These are phyloP conservation scores for Crax fasciolata DNA, from an alignment of 2,797 vertebrate species.

Conservation along the genomic window DNA sequence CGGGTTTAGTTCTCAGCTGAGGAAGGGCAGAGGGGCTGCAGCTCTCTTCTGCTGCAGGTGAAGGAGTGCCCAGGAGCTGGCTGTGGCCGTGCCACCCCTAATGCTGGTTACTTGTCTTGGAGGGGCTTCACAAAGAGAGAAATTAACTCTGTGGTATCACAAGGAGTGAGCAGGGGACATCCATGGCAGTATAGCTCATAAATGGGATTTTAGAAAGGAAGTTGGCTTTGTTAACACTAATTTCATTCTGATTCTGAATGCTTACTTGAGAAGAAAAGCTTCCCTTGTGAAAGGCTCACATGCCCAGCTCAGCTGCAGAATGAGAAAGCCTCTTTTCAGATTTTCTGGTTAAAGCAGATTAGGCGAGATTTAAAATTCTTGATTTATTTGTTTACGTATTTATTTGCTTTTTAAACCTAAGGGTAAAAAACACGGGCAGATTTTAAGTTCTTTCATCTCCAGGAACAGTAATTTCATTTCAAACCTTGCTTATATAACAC, in stretches of 20 bases:
- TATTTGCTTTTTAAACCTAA: slow-evolving; percentile 66
- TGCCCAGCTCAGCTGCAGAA: not conserved
- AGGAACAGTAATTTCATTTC: slow-evolving; percentile 58
- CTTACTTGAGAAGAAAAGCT: not conserved
- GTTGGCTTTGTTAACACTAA: not conserved
- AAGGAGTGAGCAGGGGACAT: not conserved
- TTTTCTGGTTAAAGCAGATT: slow-evolving; percentile 59
- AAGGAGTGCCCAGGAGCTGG: not conserved
- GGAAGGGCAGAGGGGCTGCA: not conserved
- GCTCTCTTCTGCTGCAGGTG: fast-evolving
- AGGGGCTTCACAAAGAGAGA: not conserved
- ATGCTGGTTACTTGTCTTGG: fast-evolving
- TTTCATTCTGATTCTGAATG: not conserved
- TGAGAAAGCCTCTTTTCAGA: not conserved
- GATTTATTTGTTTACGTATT: slow-evolving; percentile 74
- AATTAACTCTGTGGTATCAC: fast-evolving
- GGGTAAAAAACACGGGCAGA: slow-evolving; percentile 36
- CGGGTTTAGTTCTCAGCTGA: not conserved
- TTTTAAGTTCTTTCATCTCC: slow-evolving; percentile 59
- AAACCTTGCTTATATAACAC: slow-evolving; percentile 31
- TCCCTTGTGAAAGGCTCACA: not conserved
- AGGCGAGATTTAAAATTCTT: slow-evolving; percentile 69
- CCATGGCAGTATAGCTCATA: not conserved
- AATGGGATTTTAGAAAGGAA: not conserved
- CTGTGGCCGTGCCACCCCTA: fast-evolving